A percentile compares a stretch with the other conserved stretches of the same genome.
These are phyloP conservation scores for Sphinx pinastri DNA, from an alignment of 2,888 invertebrate species.

Conservation along the genomic window DNA sequence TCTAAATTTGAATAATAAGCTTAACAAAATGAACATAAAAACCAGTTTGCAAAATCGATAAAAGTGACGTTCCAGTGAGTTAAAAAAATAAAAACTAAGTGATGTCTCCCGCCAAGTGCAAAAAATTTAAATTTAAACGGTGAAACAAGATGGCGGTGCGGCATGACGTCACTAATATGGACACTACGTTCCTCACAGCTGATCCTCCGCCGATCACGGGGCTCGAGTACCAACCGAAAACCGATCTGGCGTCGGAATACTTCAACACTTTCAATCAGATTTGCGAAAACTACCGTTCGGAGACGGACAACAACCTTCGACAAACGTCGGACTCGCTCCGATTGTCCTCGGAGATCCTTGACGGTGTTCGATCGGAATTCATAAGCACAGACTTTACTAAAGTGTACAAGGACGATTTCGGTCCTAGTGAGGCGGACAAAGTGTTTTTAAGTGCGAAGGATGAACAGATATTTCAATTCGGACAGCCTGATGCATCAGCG, in stretches of 20 bases:
- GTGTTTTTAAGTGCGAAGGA: conserved; percentile 65
- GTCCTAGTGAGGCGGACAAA: conserved; percentile 60
- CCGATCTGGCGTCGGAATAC: conserved; percentile 72
- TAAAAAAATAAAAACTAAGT: conserved; percentile 43
- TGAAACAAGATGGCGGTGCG: conserved; percentile 63
- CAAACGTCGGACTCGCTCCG: conserved; percentile 73
- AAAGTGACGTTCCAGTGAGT: background rate
- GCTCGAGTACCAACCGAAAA: conserved; percentile 63
- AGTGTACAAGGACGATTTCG: conserved; percentile 48
- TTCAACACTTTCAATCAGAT: conserved; percentile 79
- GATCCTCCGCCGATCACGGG: conserved; percentile 83
- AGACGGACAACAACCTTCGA: conserved; percentile 65
- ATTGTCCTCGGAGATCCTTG: conserved; percentile 71
- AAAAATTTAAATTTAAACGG: conserved; percentile 70
- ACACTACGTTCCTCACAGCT: conserved; percentile 79
- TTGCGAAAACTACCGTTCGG: conserved; percentile 72
- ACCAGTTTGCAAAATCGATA: background rate
- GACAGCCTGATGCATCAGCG: conserved; percentile 85
- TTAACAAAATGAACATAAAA: background rate
- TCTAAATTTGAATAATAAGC: background rate
- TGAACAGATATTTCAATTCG: conserved; percentile 78
- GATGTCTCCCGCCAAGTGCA: conserved; percentile 64
- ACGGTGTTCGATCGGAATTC: conserved; percentile 61
- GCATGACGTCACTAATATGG: conserved; percentile 70
- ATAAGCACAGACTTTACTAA: conserved; percentile 56